Conservation (phyloP, 2,797 vertebrate species). For the Heliangelus exortis region DNA sequence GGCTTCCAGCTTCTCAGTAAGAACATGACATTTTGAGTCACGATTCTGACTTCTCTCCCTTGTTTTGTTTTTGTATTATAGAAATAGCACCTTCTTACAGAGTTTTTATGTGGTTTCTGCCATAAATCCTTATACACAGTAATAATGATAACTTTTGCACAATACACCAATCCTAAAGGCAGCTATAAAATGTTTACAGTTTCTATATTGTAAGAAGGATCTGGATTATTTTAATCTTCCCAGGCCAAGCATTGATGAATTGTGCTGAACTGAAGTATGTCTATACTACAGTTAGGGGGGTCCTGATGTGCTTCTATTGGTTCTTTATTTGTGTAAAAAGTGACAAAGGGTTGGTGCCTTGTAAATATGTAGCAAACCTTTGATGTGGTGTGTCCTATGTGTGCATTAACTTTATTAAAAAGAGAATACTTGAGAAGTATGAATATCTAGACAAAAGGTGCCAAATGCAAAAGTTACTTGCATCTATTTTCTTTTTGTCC, state of each 20-base stretch:
- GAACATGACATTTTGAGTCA: slow-evolving; percentile 75
- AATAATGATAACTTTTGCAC: slow-evolving; percentile 91
- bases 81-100: slow-evolving; percentile 84
- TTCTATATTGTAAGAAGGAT: slow-evolving; percentile 82
- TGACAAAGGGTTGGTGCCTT: slow-evolving; percentile 84
- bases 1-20: slow-evolving; percentile 76
- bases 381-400: slow-evolving; percentile 80
- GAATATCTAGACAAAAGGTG: slow-evolving; percentile 81
- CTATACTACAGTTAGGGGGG: slow-evolving; percentile 73
- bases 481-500: slow-evolving; percentile 73
- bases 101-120: slow-evolving; percentile 83
- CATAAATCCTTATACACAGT: slow-evolving; percentile 81
- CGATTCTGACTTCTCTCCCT: slow-evolving; percentile 69
- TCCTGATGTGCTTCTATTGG: slow-evolving; percentile 75
- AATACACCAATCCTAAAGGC: slow-evolving; percentile 92
- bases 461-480: slow-evolving; percentile 82
- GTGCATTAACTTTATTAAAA: slow-evolving; percentile 84
- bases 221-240: slow-evolving; percentile 82
- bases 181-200: slow-evolving; percentile 94
- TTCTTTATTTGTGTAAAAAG: slow-evolving; percentile 78
- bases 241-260: slow-evolving; percentile 79
- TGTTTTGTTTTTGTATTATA: slow-evolving; percentile 79
- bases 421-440: slow-evolving; percentile 82
- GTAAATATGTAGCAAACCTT: slow-evolving; percentile 85
- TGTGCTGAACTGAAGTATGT: slow-evolving; percentile 80